Evolutionary conservation across 2,113 vertebrate genomes (phyloP), one percentile per base, ranked within the genome.

Genomic region (Mobula hypostoma): DNA sequence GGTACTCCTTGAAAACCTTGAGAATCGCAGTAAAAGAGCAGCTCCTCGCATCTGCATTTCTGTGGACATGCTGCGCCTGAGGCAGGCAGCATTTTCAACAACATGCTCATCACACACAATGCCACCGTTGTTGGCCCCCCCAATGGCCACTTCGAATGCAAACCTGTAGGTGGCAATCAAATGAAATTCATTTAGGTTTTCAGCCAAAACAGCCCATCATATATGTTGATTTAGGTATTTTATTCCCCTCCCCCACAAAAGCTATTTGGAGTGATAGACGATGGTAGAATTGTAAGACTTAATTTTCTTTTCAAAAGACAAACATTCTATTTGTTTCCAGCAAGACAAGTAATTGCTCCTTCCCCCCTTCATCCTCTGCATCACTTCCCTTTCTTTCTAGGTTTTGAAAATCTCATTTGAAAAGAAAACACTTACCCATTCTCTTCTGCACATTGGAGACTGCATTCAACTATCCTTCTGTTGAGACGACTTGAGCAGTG

Each of bases 141-240:
- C 98, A 99, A 98, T 98, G 98, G 98, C 98, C 98, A 98, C 98
- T 98, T 99, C 98, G 99, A 99, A 99, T 99, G 98, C 98, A 99
- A 99, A 98, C 98, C 98, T 99, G 98, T 97, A 97, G 98, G 91
- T 93, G 91, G 91, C 91, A 93, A 93, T 93, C 68, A 93, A 74
- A 93, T 93, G 40, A 93, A 93, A 93, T 93, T 93, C 91, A 93
- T 74, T 93, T 93, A 93, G 36, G 40, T 40, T 74, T 93, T 32
- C 15, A 93, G 91, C 40, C 91, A 74, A 74, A 93, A 93, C 70
- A 93, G 91, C 72, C 40, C 91, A 93, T 93, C 91, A 74, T 93
- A 93, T 74, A 29, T 74, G 68, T 70, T 93, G 91, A 74, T 93
- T 93, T 93, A 40, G 70, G 36, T 74, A 70, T 15, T 93, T 72